These are phyloP conservation scores for Plusia festucae DNA, from an alignment of 2,888 invertebrate genomes.

Conservation along the genomic window DNA sequence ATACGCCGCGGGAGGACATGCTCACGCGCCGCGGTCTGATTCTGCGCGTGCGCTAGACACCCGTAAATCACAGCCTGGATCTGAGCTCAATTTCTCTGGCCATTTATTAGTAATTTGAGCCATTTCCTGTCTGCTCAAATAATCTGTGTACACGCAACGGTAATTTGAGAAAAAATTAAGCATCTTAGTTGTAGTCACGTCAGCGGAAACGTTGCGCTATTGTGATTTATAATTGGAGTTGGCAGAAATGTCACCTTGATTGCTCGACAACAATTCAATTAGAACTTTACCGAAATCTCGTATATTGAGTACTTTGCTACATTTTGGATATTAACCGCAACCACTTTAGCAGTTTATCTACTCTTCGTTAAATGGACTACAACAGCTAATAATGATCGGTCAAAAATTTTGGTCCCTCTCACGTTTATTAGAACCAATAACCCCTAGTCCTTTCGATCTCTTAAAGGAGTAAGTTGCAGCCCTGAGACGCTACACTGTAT, in stretches of 20 bases:
- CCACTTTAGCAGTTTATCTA: no score
- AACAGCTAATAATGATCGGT: no score
- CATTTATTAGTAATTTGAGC: constrained; percentile 40
- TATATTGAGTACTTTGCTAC: neutral
- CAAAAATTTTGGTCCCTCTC: no score
- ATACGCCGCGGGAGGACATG: constrained; percentile 48
- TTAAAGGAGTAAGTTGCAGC: neutral
- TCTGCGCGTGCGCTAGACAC: constrained; percentile 44
- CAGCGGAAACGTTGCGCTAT: constrained; percentile 41
- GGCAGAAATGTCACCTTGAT: constrained; percentile 21
- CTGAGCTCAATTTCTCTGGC: constrained; percentile 52
- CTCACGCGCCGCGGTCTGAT: constrained; percentile 58
- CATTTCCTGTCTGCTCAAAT: constrained; percentile 49
- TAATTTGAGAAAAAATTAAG: constrained; percentile 48
- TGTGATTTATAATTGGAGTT: constrained; percentile 27
- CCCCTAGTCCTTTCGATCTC: no score
- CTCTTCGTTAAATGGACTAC: no score
- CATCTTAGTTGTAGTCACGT: constrained; percentile 49
- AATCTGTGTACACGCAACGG: constrained; percentile 55
- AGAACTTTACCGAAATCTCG: neutral
- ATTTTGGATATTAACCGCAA: no score
- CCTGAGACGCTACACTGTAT: neutral
- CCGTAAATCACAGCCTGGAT: constrained; percentile 52
- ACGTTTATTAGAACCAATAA: neutral
- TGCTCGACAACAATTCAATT: constrained; percentile 6